phyloP scores from a whole-genome alignment of 2,888 invertebrate genomes.

The Nebria brevicollis region DNA sequence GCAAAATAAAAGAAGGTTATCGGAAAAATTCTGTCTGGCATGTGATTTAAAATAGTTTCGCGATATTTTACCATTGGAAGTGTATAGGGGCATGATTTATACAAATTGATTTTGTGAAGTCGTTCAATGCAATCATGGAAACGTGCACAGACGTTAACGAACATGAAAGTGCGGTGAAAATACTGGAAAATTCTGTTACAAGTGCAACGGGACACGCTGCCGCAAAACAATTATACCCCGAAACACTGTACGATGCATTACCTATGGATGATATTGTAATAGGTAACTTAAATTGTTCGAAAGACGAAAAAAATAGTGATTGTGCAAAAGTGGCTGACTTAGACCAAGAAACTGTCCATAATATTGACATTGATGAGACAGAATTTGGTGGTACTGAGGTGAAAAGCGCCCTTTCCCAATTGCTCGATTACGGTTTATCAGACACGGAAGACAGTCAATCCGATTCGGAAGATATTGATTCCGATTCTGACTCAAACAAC shows the following conservation, averaged over 20 bases:
- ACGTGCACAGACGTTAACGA: neutral
- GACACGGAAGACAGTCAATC: slow-evolving; percentile 39
- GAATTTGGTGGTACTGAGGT: slow-evolving; percentile 10
- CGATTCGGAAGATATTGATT: slow-evolving; percentile 32
- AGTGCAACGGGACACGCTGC: slow-evolving; percentile 17
- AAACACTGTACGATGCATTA: slow-evolving; percentile 35
- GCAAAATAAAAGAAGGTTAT: slow-evolving; percentile 1
- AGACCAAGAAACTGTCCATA: slow-evolving; percentile 7
- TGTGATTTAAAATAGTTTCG: slow-evolving; percentile 25
- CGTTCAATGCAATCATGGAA: neutral
- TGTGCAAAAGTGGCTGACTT: slow-evolving; percentile 9
- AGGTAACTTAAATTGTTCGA: slow-evolving; percentile 19
- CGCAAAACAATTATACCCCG: slow-evolving; percentile 23
- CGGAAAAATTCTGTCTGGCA: neutral
- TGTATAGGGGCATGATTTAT: slow-evolving; percentile 11
- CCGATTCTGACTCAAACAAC: slow-evolving; percentile 10
- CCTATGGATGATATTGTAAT: slow-evolving; percentile 35
- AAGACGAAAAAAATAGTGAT: slow-evolving; percentile 13
- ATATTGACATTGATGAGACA: slow-evolving; percentile 11
- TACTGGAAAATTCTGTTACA: slow-evolving; percentile 12
- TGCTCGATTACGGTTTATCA: slow-evolving; percentile 35
- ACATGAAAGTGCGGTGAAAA: slow-evolving; percentile 6
- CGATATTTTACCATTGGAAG: slow-evolving; percentile 24
- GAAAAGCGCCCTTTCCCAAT: slow-evolving; percentile 23
- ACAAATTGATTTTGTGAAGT: neutral